Conservation (phyloP, 2,797 vertebrate species). For the Yasuhikotakia modesta region DNA sequence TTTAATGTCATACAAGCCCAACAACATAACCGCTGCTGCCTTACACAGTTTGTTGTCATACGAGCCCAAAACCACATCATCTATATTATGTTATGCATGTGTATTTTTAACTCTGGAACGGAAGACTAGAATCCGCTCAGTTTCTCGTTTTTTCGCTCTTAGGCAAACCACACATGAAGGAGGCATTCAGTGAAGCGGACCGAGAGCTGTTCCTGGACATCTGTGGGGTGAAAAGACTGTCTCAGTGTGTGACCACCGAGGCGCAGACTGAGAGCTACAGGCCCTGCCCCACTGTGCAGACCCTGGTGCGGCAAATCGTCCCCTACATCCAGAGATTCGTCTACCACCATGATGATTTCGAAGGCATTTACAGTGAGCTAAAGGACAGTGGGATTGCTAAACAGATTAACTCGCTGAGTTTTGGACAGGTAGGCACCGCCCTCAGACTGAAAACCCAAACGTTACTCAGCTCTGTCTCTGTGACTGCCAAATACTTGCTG, state of each 20-base stretch:
- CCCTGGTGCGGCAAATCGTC: conserved; percentile 68
- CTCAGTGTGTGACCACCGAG: conserved; percentile 69
- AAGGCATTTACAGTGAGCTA: conserved; percentile 69
- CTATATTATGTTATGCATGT: no score
- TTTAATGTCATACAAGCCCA: no score
- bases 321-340: conserved; percentile 81
- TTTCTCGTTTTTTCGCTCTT: not conserved
- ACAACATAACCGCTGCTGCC: no score
- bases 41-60: no score
- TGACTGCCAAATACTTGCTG: conserved; percentile 43
- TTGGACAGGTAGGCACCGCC: conserved; percentile 69
- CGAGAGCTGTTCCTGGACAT: conserved; percentile 74
- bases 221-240: conserved; percentile 71
- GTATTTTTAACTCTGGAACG: not conserved
- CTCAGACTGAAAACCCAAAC: not conserved
- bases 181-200: conserved; percentile 70
- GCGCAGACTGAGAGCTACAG: conserved; percentile 72
- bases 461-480: not conserved
- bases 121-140: no score
- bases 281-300: conserved; percentile 73
- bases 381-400: conserved; percentile 64
- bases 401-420: conserved; percentile 69
- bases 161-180: conserved; percentile 46
- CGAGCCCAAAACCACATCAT: no score
- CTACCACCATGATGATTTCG: conserved; percentile 70